Evolutionary conservation across 2,888 invertebrate genomes (phyloP), one percentile per base, ranked within the genome.

Genomic region (Tribolium freemani): DNA sequence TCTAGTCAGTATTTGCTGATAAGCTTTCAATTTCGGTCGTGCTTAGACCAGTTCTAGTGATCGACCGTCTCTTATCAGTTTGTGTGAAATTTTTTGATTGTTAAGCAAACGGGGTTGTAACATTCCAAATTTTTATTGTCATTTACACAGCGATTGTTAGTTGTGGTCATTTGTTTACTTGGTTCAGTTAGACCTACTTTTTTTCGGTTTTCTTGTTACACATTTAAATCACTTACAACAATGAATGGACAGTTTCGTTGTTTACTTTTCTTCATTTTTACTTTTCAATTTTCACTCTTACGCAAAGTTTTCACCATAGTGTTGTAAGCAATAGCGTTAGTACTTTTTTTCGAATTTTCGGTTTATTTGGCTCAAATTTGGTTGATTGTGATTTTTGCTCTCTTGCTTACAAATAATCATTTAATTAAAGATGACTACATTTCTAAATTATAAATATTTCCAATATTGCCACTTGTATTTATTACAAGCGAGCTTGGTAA

Each of bases 1-100:
- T 51, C 66, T 64, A 69, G 73, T 81, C 69, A 84, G 80, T 76
- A 77, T 78, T 57, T 78, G 83, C 63, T 79, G 86, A 84, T 86
- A 85, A 87, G 87, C 83, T 86, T 86, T 84, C 83, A 84, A 79
- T 84, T 82, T 82, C 86, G 84, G 82, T 81, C 67, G 77, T 78
- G 76, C 69, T 73, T 73, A 10, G 26, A 21, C 53, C 60, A 69
- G 48, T 46, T 54, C n/a, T 20, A 21, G 60, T 48, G 60, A n/a
- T 60, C 26, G 9, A 21, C 30, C 30, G 48, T 44, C 53, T 20
- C 6, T 53, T 53, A 54, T 21, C 45, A 16, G 46, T 66, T 56
- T 48, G 56, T 57, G 67, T 56, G 26, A 20, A 56, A 57, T 46
- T 67, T 67, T 26, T 4, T 63, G 31, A 60, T 45, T 45, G 26